These are phyloP conservation scores for Autographa pulchrina DNA, from an alignment of 2,888 invertebrate genomes.

Conservation along the genomic window DNA sequence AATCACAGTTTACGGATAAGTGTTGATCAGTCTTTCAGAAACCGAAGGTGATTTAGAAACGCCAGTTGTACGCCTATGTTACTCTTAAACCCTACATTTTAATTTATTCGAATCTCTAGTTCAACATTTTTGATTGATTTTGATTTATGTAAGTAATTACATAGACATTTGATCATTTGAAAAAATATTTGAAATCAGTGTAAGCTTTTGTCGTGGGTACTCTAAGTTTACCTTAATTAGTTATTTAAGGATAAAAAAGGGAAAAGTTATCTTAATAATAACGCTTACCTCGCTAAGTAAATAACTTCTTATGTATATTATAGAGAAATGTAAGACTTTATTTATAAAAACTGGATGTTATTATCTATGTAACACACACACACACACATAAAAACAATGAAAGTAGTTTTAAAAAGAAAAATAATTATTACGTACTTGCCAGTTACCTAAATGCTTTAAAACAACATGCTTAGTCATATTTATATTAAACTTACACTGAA, in stretches of 20 bases:
- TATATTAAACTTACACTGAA: background rate
- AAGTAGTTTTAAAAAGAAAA: background rate
- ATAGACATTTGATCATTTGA: no score
- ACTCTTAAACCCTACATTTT: no score
- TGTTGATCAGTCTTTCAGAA: no score
- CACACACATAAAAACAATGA: background rate
- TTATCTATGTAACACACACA: background rate
- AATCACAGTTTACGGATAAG: no score
- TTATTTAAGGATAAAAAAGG: background rate
- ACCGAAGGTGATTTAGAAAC: no score
- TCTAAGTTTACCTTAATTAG: background rate
- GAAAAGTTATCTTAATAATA: background rate
- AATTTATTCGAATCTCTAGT: no score
- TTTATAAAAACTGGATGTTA: background rate
- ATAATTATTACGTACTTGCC: conserved; percentile 17
- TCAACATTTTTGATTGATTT: no score
- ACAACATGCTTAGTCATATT: conserved; percentile 26
- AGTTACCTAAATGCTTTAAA: conserved; percentile 34
- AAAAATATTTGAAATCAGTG: background rate
- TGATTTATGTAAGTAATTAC: no score
- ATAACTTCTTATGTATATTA: background rate
- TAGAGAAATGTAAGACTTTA: conserved; percentile 3
- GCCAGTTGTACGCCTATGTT: no score
- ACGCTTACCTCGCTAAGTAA: background rate
- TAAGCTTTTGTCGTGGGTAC: background rate